These are phyloP conservation scores for Cotesia typhae DNA, from an alignment of 1,140 invertebrate species.

Conservation along the genomic window DNA sequence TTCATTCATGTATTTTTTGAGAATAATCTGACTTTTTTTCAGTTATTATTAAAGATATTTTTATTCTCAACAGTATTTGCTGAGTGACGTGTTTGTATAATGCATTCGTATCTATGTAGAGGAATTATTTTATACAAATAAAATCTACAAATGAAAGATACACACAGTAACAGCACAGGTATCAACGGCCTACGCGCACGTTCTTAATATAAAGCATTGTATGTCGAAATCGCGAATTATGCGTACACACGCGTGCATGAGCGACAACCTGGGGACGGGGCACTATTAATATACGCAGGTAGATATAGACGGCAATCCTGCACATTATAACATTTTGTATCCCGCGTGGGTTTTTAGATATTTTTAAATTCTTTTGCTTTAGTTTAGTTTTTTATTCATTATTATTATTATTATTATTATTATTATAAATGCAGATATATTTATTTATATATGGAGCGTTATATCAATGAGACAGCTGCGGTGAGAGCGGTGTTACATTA, in stretches of 20 bases:
- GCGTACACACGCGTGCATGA: background rate
- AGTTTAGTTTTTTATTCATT: too few species aligned
- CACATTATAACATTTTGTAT: background rate
- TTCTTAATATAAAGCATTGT: constrained; percentile 6
- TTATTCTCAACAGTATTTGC: background rate
- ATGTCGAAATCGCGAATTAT: constrained; percentile 19
- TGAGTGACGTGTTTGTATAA: background rate
- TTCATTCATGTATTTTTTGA: too few species aligned
- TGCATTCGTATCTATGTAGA: too few species aligned
- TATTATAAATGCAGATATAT: too few species aligned
- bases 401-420: too few species aligned
- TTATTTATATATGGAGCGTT: too few species aligned
- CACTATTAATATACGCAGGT: background rate
- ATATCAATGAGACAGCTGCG: too few species aligned
- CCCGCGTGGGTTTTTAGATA: constrained; percentile 4
- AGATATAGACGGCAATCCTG: background rate
- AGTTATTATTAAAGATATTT: background rate
- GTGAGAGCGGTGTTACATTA: too few species aligned
- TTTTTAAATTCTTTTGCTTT: too few species aligned
- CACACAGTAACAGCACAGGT: background rate
- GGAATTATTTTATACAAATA: too few species aligned
- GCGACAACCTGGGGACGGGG: background rate
- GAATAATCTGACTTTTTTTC: too few species aligned
- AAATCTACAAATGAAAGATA: background rate
- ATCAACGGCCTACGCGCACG: constrained; percentile 6